A percentile compares a stretch with the other conserved stretches of the same genome.
These are phyloP conservation scores for Saturnia japonica DNA, from an alignment of 2,888 invertebrate species.

Conservation along the genomic window DNA sequence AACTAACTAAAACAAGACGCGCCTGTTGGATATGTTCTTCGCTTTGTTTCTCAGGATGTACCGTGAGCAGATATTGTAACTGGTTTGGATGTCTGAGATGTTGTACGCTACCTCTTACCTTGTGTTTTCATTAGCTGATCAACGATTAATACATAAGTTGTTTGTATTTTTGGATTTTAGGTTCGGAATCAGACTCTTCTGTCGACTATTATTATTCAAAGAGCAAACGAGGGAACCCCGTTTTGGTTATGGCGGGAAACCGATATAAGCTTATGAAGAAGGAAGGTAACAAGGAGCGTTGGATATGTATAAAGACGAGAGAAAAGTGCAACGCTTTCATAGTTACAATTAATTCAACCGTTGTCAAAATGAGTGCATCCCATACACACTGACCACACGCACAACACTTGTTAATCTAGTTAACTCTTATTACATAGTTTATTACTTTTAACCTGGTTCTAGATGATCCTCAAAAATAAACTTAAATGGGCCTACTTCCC, in stretches of 20 bases:
- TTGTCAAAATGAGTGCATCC: constrained; percentile 38
- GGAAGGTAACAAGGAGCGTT: constrained; percentile 36
- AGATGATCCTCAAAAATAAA: neutral
- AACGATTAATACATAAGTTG: neutral
- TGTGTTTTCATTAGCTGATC: neutral
- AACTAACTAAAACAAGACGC: neutral
- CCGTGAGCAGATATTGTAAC: neutral
- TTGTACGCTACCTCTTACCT: neutral
- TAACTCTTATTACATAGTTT: neutral
- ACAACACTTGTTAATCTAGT: neutral
- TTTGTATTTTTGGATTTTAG: constrained; percentile 25
- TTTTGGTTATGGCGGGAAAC: constrained; percentile 42
- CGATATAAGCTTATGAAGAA: constrained; percentile 46
- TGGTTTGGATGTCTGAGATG: neutral
- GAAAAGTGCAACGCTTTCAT: constrained; percentile 47
- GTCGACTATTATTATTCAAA: constrained; percentile 45
- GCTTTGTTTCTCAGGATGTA: neutral
- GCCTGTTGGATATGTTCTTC: neutral
- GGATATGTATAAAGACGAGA: constrained; percentile 52
- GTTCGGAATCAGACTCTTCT: constrained; percentile 33
- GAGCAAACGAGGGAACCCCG: constrained; percentile 47
- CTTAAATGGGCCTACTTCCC: neutral
- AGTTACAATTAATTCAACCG: constrained; percentile 40
- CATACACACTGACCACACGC: constrained; percentile 40
- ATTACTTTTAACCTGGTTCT: neutral